Percentiles rank a stretch among this genome's conserved stretches.
phyloP scores from a whole-genome alignment of 2,888 invertebrate species.

The Sussaba pulchella region DNA sequence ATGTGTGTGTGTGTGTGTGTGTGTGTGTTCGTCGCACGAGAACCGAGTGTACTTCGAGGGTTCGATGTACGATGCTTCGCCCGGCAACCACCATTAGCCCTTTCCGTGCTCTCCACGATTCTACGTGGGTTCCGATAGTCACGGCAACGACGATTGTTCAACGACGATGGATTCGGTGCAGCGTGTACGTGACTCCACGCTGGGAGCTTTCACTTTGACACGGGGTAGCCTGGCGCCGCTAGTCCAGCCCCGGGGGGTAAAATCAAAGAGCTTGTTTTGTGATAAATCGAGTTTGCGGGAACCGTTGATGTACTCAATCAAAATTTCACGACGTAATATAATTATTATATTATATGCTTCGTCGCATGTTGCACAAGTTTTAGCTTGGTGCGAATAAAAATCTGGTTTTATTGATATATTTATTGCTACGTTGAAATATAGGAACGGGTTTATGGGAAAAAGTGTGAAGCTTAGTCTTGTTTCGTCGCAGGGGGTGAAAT shows the following conservation, averaged over 20 bases:
- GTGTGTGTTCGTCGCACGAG: background rate
- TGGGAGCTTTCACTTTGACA: conserved; percentile 32
- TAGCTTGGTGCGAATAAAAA: too few relatives aligned
- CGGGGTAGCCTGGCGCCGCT: conserved; percentile 25
- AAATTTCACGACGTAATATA: too few relatives aligned
- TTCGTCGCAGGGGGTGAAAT: too few relatives aligned
- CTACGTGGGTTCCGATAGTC: conserved; percentile 60
- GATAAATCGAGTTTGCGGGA: background rate
- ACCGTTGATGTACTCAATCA: background rate
- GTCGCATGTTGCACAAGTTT: too few relatives aligned
- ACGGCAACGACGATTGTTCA: conserved; percentile 46
- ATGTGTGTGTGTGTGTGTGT: too few relatives aligned
- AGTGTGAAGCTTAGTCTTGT: too few relatives aligned
- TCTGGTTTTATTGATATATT: too few relatives aligned
- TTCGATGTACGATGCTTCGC: conserved; percentile 50
- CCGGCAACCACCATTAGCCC: conserved; percentile 57
- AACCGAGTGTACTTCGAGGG: conserved; percentile 16
- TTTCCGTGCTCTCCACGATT: conserved; percentile 48
- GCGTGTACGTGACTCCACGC: conserved; percentile 43
- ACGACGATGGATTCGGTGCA: conserved; percentile 30
- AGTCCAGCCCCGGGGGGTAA: too few relatives aligned
- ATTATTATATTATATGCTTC: too few relatives aligned
- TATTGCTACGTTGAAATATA: too few relatives aligned
- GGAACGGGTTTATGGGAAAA: too few relatives aligned
- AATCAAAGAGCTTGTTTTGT: conserved; percentile 6